Evolutionary conservation across 2,113 vertebrate genomes (phyloP), one percentile per base, ranked within the genome.

Genomic region (Platycercus adscitus): DNA sequence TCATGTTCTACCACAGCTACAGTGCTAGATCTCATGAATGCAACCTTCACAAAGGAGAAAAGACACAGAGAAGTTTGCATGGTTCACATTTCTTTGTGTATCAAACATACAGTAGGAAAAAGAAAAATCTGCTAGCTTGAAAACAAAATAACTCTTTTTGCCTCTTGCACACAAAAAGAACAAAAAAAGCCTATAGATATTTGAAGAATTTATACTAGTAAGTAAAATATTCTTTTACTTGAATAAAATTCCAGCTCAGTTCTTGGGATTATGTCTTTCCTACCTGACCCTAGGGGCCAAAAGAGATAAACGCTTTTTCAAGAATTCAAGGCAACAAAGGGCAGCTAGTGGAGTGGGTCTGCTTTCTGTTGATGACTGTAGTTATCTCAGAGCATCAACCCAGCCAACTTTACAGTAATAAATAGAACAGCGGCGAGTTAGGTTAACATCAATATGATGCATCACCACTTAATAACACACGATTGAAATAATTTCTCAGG

Each of bases 1-100:
- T 71, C 61, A 47, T 87, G 78, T 90, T 89, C 55, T 86, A 80
- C 82, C 81, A 78, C 41, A 77, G 56, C 81, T 81, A 61, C 85
- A 77, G 55, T 60, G 66, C 33, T 88, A 60, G 26, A 53, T 37
- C 82, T 90, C 78, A 65, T 77, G 61, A 88, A 44, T 70, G n/a
- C 84, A 88, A 83, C 66, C 89, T 93, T 91, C 91, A 89, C 63
- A 88, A 96, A 91, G 75, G 53, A 95, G 89, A 82, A 97, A 95
- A 91, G 47, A 31, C 47, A 58, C 39, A n/a, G 44, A 82, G 76
- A 52, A 82, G 7, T 17, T 52, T 76, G 29, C 23, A 46, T 60
- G 52, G 58, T 83, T 80, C 88, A 50, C 23, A 31, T 91, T 86
- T 75, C 37, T 80, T 80, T 93, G 43, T 93, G 39, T 58, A 71